Base-by-base conservation (phyloP, 2,797 vertebrate species). In the Crenuchus spilurus region DNA sequence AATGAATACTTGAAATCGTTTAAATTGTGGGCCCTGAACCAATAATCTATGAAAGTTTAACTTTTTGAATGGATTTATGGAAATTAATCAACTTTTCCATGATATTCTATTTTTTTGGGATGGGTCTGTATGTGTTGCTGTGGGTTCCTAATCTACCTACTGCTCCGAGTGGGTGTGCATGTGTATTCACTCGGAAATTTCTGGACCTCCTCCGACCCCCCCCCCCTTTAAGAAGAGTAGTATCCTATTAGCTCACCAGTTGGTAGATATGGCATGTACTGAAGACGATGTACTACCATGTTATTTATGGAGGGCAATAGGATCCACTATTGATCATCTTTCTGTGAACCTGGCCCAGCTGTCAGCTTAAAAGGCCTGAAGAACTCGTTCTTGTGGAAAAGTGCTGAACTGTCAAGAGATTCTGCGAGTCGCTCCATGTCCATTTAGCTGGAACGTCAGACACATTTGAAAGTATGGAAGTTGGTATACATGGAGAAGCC, bases 291-390 rank as follows among this genome's bases (percentile, higher is more conserved):
- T 44, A 44, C 75, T 64, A 65, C 54, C 1, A 26, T 67, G 66
- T 75, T 75, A 73, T 84, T 79, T 82, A 68, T 70, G 58, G 51
- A 48, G 64, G 70, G 83, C 60, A 79, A 81, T 49, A 49, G 65
- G 71, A 82, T 75, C 76, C 69, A 49, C 41, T 72, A 84, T 67
- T 83, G 81, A 86, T 83, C 76, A 60, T 75, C 52, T 70, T 74
- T 55, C 5, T 69, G 55, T 63, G 77, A 72, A 77, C 57, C 31
- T 22, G 70, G 68, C 55, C 80, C 88, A 90, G 86, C 83, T 89
- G 86, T 85, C 81, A 28, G 61, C 69, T 58, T 42, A 79, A 28
- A 72, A 69, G 64, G 26, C 46, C n/a, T 20, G n/a, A 81, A 75
- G 35, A 74, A 63, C 39, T 1, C 42, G 67, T 77, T 82, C 57